Evolutionary conservation across 2,888 invertebrate species (phyloP).

Genomic region (Nymphalis polychloros): DNA sequence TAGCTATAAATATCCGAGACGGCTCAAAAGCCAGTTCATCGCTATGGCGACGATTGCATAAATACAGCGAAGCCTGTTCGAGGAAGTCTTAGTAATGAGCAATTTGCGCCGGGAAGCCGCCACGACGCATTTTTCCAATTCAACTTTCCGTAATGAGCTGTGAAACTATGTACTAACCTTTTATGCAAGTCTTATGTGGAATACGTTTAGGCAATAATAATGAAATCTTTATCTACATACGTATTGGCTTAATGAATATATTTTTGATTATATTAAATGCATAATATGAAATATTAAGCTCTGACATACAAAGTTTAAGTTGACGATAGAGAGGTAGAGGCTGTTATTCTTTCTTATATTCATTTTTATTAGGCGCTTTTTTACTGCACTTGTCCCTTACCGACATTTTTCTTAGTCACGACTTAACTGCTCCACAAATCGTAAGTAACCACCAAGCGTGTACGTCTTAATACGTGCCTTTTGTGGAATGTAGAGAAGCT

Average conservation of each 20-base stretch:
- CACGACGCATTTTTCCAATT: constrained; percentile 44
- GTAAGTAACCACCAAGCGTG: constrained; percentile 12
- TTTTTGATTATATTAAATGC: no score
- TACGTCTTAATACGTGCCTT: constrained; percentile 35
- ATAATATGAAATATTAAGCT: no score
- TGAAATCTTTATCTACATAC: background rate
- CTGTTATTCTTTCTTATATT: background rate
- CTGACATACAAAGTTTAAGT: no score
- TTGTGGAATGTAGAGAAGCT: constrained; percentile 43
- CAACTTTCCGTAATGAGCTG: constrained; percentile 68
- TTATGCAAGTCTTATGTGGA: constrained; percentile 67
- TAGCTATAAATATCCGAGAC: constrained; percentile 37
- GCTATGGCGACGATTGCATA: constrained; percentile 59
- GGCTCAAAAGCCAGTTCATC: constrained; percentile 46
- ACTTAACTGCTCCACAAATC: constrained; percentile 5
- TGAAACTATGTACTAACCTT: constrained; percentile 62
- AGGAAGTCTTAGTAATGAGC: constrained; percentile 65
- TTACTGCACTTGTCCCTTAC: background rate
- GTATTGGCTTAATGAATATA: no score
- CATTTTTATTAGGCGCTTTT: no score
- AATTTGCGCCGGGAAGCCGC: constrained; percentile 56
- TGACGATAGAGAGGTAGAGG: no score
- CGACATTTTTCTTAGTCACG: constrained; percentile 7
- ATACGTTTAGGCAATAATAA: constrained; percentile 53
- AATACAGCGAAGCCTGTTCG: constrained; percentile 53